Percentiles rank a stretch among this genome's conserved stretches.
Conservation (phyloP, 1,140 invertebrate species). For the Neodiprion fabricii region DNA sequence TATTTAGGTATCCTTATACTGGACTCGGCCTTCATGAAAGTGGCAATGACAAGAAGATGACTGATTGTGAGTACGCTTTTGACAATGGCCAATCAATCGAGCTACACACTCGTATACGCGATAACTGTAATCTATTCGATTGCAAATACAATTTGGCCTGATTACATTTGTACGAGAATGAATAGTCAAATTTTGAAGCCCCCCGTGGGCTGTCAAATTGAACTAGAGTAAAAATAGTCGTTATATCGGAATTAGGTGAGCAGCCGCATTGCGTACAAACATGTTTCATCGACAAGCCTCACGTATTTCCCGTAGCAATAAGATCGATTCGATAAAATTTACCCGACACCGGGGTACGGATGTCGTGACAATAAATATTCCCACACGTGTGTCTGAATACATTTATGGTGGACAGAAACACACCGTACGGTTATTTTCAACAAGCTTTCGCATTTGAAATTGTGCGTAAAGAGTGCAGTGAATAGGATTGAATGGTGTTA, state of each 20-base stretch:
- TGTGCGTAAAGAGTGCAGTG: constrained; percentile 6
- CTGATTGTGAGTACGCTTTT: too few species aligned
- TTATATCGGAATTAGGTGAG: neutral
- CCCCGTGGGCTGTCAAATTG: neutral
- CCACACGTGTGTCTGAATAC: neutral
- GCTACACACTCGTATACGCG: too few species aligned
- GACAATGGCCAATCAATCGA: too few species aligned
- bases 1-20: too few species aligned
- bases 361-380: neutral
- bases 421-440: neutral
- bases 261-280: too few species aligned
- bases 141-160: too few species aligned
- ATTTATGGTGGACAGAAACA: neutral
- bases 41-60: too few species aligned
- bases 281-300: too few species aligned
- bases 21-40: too few species aligned
- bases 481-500: neutral
- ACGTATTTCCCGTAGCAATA: neutral
- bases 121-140: too few species aligned
- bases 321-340: neutral
- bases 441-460: neutral
- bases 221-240: neutral
- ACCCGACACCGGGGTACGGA: neutral
- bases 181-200: neutral
- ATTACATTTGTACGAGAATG: neutral